Evolutionary conservation across 2,113 vertebrate species (phyloP), one percentile per base, ranked within the genome.

Genomic region (Nyctereutes procyonoides): DNA sequence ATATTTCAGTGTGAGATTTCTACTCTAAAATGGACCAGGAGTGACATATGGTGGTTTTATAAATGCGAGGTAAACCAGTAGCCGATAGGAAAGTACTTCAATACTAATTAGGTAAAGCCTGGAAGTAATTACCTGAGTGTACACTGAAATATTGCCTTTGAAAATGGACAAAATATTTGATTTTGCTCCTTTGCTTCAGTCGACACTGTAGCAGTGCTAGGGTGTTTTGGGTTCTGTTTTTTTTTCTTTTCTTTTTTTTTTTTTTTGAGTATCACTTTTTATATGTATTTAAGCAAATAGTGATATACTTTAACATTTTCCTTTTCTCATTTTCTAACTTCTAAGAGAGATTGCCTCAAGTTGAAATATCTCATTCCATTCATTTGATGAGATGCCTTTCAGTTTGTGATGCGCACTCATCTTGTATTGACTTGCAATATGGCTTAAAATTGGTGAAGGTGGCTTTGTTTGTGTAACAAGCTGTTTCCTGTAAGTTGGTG

Each of bases 21-120:
- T 92, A 30, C 79, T 88, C 96, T 38, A 73, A 63, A 95, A 5
- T 82, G 95, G 87, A 80, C 32, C 96, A 43, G 10, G 30, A 95
- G 93, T 91, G 74, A 43, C 97, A 97, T 83, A 55, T 16, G 73
- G 63, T 26, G 35, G 77, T 96, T 97, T 98, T 48, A 93, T 92
- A 93, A 93, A 87, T 35, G 51, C 2, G 13, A 95, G 69, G 83
- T 82, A 97, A 98, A 86, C 20, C 35, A 67, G 0, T 51, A 63
- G 10, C 65, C 69, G 22, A n/a, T 11, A 96, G 63, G 93, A 95
- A 84, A 85, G 87, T 43, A 77, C 69, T 96, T 95, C 43, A 24
- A 20, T 79, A 71, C 56, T 84, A 74, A 69, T 85, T 90, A 85
- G 76, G 5, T 88, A 74, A 97, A 97, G 51, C 69, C 65, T 48